Base-by-base conservation (phyloP, 2,797 vertebrate genomes). In the Chanos chanos region DNA sequence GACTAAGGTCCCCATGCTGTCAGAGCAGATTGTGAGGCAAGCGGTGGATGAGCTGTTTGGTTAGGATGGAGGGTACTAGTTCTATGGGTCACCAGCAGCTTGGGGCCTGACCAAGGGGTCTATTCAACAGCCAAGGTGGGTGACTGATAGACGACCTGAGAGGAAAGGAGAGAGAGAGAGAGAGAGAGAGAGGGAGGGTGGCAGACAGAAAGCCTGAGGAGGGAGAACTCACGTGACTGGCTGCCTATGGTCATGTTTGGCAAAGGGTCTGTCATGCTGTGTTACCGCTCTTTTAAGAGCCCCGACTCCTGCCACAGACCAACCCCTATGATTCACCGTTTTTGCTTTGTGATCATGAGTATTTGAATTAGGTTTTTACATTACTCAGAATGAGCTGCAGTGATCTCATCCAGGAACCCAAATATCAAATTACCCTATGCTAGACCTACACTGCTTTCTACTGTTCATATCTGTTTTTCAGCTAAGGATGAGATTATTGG, bases 111-210 rank as follows among this genome's bases (percentile, higher is more conserved):
- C 76, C 73, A 9, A 49, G 66, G 71, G 75, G 74, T 75, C 39
- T 58, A 77, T 51, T 67, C 77, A 74, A 58, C 64, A 73, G 74
- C 39, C 2, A 65, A 77, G 83, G 79, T 85, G 77, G 47, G 68
- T 83, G 83, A 86, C 79, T 86, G 85, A 88, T 82, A 80, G 80
- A 78, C 79, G 83, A 85, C 84, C 84, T 73, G 80, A 81, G 74
- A 66, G 77, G 73, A 81, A 76, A 77, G 77, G 72, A 25, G 30
- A 56, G 49, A 49, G 28, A 2, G 7, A 37, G 50, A 22, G 34
- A 39, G 39, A 41, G 55, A 39, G 31, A 50, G 71, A 70, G 55
- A 76, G 64, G 31, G 54, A 28, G 71, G 71, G 67, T 31, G 75
- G 72, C 72, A 79, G 76, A 83, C 75, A 73, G 81, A 78, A 81